A percentile compares a stretch with the other conserved stretches of the same genome.
phyloP scores from a whole-genome alignment of 2,113 vertebrate species.

The Jaculus jaculus region DNA sequence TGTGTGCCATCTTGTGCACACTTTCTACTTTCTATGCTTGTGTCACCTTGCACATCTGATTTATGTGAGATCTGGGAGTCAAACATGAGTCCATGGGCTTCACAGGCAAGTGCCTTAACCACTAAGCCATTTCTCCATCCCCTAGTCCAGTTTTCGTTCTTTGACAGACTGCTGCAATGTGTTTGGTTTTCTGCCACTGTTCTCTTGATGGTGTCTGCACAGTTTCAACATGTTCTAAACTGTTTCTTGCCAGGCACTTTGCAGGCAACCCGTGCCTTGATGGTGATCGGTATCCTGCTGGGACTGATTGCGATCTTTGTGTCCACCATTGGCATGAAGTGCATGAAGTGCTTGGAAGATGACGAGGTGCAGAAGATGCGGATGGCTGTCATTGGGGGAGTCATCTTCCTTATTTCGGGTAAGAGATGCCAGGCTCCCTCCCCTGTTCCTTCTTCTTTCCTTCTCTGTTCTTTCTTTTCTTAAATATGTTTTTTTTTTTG shows the following conservation, averaged over 20 bases:
- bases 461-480: no score
- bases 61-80: no score
- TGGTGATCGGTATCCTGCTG: slow-evolving; percentile 90
- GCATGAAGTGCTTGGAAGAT: slow-evolving; percentile 91
- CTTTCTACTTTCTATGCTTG: no score
- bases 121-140: no score
- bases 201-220: neutral
- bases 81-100: no score
- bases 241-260: slow-evolving; percentile 83
- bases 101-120: no score
- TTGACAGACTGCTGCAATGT: neutral
- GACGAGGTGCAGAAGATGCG: slow-evolving; percentile 86
- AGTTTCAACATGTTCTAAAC: slow-evolving; percentile 25
- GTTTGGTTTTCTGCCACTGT: neutral
- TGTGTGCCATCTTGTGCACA: no score
- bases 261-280: slow-evolving; percentile 90
- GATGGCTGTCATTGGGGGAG: slow-evolving; percentile 88
- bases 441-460: no score
- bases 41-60: no score
- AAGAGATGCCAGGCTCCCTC: neutral
- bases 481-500: no score
- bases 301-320: slow-evolving; percentile 87
- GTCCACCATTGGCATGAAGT: slow-evolving; percentile 92
- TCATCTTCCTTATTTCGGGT: slow-evolving; percentile 91
- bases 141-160: neutral